Conservation (phyloP, 2,113 vertebrate genomes). For the Halcyon malimbica region DNA sequence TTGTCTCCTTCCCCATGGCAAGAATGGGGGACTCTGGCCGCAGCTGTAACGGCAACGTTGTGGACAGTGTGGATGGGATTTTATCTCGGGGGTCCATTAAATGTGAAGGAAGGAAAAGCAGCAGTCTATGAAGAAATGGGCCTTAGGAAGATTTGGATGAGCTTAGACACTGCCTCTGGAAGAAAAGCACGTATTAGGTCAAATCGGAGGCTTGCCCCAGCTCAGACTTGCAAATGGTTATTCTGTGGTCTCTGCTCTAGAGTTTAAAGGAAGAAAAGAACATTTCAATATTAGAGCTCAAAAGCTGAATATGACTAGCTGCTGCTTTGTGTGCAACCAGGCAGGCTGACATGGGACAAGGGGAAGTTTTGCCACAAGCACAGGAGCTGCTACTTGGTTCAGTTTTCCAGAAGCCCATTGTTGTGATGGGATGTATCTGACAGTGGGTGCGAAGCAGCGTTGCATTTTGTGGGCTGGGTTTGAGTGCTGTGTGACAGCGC, state of each 20-base stretch:
- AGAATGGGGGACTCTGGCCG: background rate
- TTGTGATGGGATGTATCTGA: background rate
- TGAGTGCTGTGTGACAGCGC: background rate
- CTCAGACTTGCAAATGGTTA: background rate
- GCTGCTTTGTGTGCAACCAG: background rate
- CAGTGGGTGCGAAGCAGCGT: accelerated
- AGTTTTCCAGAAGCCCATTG: background rate
- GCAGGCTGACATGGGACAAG: background rate
- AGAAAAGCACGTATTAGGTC: background rate
- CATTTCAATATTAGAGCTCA: background rate
- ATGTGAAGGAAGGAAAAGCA: background rate
- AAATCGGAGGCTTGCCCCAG: background rate
- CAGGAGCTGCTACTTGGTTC: background rate
- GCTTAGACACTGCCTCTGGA: background rate
- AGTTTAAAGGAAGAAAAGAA: background rate
- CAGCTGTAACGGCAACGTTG: background rate
- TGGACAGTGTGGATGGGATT: too few relatives aligned
- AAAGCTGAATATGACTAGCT: background rate
- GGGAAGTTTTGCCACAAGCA: background rate
- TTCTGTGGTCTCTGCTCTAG: background rate
- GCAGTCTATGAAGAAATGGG: background rate
- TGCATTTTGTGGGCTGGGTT: background rate
- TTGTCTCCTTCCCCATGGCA: accelerated
- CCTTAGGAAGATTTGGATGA: background rate
- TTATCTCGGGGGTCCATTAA: background rate